Percentiles rank a stretch among this genome's conserved stretches.
Evolutionary conservation across 2,888 invertebrate genomes (phyloP).

Genomic region (Adela reaumurella): DNA sequence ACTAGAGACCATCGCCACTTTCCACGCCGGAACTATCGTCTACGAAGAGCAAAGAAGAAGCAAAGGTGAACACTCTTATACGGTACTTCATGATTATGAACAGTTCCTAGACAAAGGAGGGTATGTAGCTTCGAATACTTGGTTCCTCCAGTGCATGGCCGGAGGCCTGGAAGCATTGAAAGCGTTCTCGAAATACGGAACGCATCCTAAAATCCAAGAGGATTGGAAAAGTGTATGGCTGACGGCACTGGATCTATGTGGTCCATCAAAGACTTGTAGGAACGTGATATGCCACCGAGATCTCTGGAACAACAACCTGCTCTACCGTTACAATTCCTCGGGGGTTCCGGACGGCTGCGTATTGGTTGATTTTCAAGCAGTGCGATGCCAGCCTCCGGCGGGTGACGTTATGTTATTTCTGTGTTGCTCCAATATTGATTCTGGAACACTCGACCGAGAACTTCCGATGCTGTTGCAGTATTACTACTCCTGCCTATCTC

Average conservation of each 20-base stretch:
- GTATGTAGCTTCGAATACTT: conserved; percentile 22
- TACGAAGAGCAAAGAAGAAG: conserved; percentile 32
- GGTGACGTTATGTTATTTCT: conserved; percentile 60
- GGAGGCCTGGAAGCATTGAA: conserved; percentile 32
- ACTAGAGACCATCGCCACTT: conserved; percentile 39
- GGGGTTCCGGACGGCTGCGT: conserved; percentile 52
- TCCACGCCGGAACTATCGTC: conserved; percentile 51
- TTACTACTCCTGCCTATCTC: conserved; percentile 51
- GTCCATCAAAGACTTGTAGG: conserved; percentile 26
- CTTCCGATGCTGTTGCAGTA: conserved; percentile 43
- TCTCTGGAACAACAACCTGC: conserved; percentile 62
- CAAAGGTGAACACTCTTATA: conserved; percentile 14
- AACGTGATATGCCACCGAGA: conserved; percentile 60
- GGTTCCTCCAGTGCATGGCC: conserved; percentile 35
- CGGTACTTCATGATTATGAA: conserved; percentile 26
- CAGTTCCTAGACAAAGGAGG: conserved; percentile 24
- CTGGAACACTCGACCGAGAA: conserved; percentile 44
- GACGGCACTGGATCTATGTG: conserved; percentile 22
- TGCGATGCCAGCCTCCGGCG: conserved; percentile 62
- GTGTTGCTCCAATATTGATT: conserved; percentile 51
- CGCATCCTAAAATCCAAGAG: conserved; percentile 20
- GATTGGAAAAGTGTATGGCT: conserved; percentile 30
- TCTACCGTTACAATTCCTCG: conserved; percentile 43
- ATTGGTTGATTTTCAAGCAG: conserved; percentile 67
- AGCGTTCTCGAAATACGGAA: conserved; percentile 27